These are phyloP conservation scores for Limanda limanda DNA, from an alignment of 2,113 vertebrate genomes.

Conservation along the genomic window DNA sequence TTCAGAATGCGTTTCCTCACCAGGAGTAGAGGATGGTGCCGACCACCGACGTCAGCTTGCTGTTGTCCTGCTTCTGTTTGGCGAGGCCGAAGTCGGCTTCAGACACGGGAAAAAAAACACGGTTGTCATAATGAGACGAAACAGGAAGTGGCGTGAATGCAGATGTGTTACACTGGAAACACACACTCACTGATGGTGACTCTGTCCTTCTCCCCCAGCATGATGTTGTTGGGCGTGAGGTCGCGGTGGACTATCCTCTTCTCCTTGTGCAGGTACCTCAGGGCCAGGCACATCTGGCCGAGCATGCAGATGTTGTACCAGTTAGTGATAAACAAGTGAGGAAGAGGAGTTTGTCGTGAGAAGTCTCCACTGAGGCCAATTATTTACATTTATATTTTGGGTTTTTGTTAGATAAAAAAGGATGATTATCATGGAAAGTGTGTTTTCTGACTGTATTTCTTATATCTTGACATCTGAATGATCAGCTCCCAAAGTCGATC, in stretches of 20 bases:
- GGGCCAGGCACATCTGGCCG: constrained; percentile 88
- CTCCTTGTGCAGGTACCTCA: constrained; percentile 92
- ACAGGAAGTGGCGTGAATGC: neutral
- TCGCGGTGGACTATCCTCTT: constrained; percentile 91
- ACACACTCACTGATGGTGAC: constrained; percentile 89
- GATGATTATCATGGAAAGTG: no score
- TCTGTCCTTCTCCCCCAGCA: constrained; percentile 90
- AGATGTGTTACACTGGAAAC: neutral
- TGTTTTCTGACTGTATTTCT: no score
- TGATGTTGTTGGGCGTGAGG: constrained; percentile 90
- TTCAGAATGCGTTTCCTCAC: constrained; percentile 74
- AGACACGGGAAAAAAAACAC: constrained; percentile 43
- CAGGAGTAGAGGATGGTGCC: constrained; percentile 93
- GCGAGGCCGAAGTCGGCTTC: constrained; percentile 92
- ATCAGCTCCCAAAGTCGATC: no score
- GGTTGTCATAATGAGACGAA: neutral
- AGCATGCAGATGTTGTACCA: neutral
- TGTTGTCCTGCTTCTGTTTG: constrained; percentile 92
- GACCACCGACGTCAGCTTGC: constrained; percentile 89
- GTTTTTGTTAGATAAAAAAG: no score
- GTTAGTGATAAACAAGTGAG: neutral
- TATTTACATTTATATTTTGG: no score
- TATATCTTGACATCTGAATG: no score
- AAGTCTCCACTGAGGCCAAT: no score
- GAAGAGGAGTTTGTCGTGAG: no score